phyloP scores from a whole-genome alignment of 2,797 vertebrate species.

The Falco naumanni region DNA sequence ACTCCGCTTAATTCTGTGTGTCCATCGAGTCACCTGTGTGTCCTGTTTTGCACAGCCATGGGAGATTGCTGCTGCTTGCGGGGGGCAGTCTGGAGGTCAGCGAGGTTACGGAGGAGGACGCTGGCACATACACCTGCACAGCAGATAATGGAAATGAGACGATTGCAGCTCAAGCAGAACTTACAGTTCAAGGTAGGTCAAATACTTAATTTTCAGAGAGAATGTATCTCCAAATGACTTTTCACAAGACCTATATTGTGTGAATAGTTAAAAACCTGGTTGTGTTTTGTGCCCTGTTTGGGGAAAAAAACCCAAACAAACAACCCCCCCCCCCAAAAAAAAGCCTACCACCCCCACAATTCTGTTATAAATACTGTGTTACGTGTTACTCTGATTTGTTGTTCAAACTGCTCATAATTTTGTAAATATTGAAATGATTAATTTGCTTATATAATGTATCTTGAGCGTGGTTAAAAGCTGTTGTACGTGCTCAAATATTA shows the following conservation, averaged over 20 bases:
- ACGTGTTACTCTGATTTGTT: neutral
- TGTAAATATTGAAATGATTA: neutral
- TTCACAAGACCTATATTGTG: neutral
- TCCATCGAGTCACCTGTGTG: neutral
- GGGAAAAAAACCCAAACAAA: neutral
- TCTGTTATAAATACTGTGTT: neutral
- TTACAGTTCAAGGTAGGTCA: conserved; percentile 88
- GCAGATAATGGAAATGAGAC: conserved; percentile 86
- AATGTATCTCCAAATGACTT: neutral
- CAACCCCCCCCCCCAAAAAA: no score
- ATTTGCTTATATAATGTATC: neutral
- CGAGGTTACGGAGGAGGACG: conserved; percentile 84
- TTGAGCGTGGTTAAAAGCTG: no score
- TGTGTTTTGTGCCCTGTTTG: accelerated
- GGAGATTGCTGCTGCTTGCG: conserved; percentile 75
- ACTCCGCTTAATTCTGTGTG: neutral
- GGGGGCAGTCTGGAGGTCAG: conserved; percentile 87
- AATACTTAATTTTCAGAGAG: neutral
- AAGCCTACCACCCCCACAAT: neutral
- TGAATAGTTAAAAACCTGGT: neutral
- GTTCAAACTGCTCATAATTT: neutral
- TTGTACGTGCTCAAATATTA: accelerated
- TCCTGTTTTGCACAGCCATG: conserved; percentile 62
- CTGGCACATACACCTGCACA: conserved; percentile 87
- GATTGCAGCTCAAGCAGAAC: conserved; percentile 85